phyloP scores from a whole-genome alignment of 2,888 invertebrate genomes.

The Lasius platythorax region DNA sequence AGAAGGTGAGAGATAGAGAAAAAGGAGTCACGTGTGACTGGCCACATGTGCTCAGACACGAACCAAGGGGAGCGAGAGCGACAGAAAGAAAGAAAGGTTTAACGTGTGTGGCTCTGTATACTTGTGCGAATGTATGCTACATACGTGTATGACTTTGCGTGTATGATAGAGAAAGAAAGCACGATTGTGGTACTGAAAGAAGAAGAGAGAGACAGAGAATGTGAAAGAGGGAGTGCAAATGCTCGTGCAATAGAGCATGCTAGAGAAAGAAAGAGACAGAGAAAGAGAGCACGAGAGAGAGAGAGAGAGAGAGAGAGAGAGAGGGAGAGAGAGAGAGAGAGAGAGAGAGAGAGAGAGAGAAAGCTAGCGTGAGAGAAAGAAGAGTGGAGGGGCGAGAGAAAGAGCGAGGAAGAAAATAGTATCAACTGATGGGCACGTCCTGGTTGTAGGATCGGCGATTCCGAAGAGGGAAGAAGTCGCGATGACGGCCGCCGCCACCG shows the following conservation, averaged over 20 bases:
- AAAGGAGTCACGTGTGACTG: constrained; percentile 36
- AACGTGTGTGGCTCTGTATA: constrained; percentile 30
- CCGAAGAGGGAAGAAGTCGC: constrained; percentile 84
- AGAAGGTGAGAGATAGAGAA: constrained; percentile 10
- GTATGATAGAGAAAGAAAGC: constrained; percentile 29
- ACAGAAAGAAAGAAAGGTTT: constrained; percentile 48
- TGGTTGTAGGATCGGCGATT: constrained; percentile 86
- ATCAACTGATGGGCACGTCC: constrained; percentile 84
- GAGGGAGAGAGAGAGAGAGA: constrained; percentile 17
- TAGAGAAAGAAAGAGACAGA: constrained; percentile 42
- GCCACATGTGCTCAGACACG: background rate
- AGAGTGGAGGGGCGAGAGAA: constrained; percentile 58
- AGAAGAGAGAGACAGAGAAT: constrained; percentile 35
- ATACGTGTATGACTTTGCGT: constrained; percentile 4
- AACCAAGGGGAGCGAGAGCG: constrained; percentile 30
- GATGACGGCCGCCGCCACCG: constrained; percentile 77
- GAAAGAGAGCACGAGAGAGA: constrained; percentile 34
- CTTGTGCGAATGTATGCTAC: constrained; percentile 31
- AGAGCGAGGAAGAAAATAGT: constrained; percentile 69
- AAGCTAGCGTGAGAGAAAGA: constrained; percentile 39
- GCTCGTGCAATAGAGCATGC: constrained; percentile 10
- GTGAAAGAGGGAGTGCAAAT: constrained; percentile 34
- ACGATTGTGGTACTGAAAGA: background rate
- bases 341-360: constrained; percentile 44
- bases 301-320: constrained; percentile 21